Evolutionary conservation across 2,888 invertebrate genomes (phyloP).

Genomic region (Dolichopus griseipennis): DNA sequence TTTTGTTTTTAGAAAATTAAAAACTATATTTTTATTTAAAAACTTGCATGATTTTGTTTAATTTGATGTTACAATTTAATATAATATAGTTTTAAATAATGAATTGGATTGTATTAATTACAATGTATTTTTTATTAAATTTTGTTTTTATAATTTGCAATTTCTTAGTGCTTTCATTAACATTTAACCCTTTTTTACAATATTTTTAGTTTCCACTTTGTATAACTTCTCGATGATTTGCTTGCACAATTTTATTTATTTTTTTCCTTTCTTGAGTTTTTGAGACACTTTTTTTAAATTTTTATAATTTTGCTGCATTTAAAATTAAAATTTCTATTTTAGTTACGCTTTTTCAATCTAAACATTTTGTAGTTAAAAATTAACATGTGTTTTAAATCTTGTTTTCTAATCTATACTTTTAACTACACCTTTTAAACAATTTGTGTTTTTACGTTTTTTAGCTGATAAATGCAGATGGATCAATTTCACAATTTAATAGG

Average conservation of each 20-base stretch:
- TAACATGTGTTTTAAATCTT: too few relatives aligned
- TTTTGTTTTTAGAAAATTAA: not conserved
- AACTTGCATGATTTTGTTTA: not conserved
- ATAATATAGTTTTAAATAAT: not conserved
- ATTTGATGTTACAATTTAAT: not conserved
- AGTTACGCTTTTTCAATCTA: too few relatives aligned
- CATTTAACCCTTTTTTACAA: not conserved
- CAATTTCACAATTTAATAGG: slow-evolving; percentile 36
- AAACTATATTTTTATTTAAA: not conserved
- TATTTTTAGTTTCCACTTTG: not conserved
- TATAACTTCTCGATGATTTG: too few relatives aligned
- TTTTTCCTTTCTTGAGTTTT: too few relatives aligned
- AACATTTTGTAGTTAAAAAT: too few relatives aligned
- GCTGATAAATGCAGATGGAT: slow-evolving; percentile 32
- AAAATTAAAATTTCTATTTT: too few relatives aligned
- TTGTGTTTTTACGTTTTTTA: slow-evolving; percentile 25
- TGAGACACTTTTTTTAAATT: too few relatives aligned
- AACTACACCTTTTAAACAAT: too few relatives aligned
- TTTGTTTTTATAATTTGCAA: not conserved
- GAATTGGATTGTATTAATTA: not conserved
- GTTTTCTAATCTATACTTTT: too few relatives aligned
- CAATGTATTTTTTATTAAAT: not conserved
- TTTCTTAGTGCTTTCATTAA: not conserved
- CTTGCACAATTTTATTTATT: too few relatives aligned
- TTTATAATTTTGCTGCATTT: too few relatives aligned